These are phyloP conservation scores for Platanista minor DNA, from an alignment of 2,113 vertebrate species.

Conservation along the genomic window DNA sequence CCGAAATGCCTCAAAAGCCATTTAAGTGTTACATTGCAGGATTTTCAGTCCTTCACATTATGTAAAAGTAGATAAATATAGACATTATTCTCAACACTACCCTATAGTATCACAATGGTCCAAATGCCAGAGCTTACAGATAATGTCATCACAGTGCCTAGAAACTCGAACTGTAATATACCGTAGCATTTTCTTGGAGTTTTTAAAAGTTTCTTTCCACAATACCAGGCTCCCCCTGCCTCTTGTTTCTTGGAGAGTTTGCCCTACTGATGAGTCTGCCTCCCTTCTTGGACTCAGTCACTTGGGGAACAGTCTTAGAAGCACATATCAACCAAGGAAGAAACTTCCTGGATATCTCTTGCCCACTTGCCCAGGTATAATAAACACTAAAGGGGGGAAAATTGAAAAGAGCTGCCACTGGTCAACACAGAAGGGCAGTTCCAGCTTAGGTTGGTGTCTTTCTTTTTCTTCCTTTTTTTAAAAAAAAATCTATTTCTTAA, in stretches of 20 bases:
- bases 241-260: constrained; percentile 70
- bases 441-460: constrained; percentile 79
- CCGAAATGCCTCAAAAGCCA: constrained; percentile 74
- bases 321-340: constrained; percentile 82
- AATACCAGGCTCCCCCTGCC: constrained; percentile 60
- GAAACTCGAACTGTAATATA: constrained; percentile 73
- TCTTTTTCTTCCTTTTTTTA: constrained; percentile 80
- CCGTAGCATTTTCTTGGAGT: constrained; percentile 71
- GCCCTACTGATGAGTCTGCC: constrained; percentile 63
- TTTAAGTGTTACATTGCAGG: constrained; percentile 72
- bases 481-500: constrained; percentile 88
- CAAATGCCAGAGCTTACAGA: constrained; percentile 74
- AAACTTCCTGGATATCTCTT: constrained; percentile 75
- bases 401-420: constrained; percentile 77
- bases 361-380: constrained; percentile 75
- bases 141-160: constrained; percentile 77
- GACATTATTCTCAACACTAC: constrained; percentile 65
- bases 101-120: constrained; percentile 64
- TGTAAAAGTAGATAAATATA: constrained; percentile 71
- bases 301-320: constrained; percentile 81
- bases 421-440: constrained; percentile 80
- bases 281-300: constrained; percentile 70
- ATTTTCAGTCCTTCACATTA: constrained; percentile 68
- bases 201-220: constrained; percentile 69
- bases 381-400: constrained; percentile 67